Evolutionary conservation across 2,888 invertebrate genomes (phyloP).

Genomic region (Pristionchus exspectatus): DNA sequence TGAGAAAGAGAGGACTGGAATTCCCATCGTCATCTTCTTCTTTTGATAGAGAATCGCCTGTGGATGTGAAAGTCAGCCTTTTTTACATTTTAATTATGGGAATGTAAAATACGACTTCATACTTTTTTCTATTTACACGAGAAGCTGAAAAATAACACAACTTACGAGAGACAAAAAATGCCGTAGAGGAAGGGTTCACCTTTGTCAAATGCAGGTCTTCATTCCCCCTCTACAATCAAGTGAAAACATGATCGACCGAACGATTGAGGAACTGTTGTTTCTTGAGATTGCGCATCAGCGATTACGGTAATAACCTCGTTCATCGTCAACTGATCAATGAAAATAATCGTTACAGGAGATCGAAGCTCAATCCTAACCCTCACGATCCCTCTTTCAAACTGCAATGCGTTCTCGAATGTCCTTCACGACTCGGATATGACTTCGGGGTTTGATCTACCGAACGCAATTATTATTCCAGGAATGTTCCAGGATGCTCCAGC

Average conservation of each 20-base stretch:
- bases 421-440: not conserved
- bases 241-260: not conserved
- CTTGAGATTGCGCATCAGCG: conserved; percentile 41
- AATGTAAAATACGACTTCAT: not conserved
- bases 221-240: not conserved
- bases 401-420: not conserved
- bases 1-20: conserved; percentile 22
- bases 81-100: too few species aligned
- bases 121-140: too few species aligned
- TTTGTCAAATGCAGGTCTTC: not conserved
- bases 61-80: not conserved
- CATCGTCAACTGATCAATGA: not conserved
- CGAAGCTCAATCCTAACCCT: conserved; percentile 28
- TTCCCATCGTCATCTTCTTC: not conserved
- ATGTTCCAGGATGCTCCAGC: not conserved
- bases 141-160: too few species aligned
- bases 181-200: too few species aligned
- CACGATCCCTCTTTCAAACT: conserved; percentile 7
- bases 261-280: conserved; percentile 3
- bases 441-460: not conserved
- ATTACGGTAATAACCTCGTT: not conserved
- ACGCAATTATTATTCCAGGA: not conserved
- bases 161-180: too few species aligned
- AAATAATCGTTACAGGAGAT: not conserved
- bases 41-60: not conserved